Conservation (phyloP, 2,888 invertebrate species). For the Dicycla oo region DNA sequence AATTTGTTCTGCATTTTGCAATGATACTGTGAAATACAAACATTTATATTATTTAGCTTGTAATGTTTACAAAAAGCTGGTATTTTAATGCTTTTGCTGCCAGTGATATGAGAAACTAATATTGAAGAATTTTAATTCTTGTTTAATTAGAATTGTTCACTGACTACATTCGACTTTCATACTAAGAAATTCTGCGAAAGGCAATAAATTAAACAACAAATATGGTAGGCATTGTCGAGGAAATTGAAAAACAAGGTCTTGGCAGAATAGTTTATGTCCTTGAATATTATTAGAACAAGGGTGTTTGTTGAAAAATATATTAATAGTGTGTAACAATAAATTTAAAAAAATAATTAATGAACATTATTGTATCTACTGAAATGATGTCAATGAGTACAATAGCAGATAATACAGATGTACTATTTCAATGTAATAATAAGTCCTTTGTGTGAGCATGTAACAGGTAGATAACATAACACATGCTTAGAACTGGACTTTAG, state of each 20-base stretch:
- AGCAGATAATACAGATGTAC: slow-evolving; percentile 43
- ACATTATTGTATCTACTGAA: slow-evolving; percentile 23
- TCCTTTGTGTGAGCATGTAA: slow-evolving; percentile 57
- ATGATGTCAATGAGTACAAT: slow-evolving; percentile 47
- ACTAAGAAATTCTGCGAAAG: slow-evolving; percentile 37
- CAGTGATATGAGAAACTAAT: slow-evolving; percentile 30
- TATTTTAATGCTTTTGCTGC: slow-evolving; percentile 11
- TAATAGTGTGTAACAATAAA: slow-evolving; percentile 15
- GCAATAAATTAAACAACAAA: slow-evolving; percentile 21
- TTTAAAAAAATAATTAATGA: slow-evolving; percentile 7
- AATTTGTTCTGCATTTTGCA: background rate
- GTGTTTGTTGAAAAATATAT: background rate
- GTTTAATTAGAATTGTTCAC: slow-evolving; percentile 50
- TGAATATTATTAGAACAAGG: slow-evolving; percentile 44
- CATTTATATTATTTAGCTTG: background rate
- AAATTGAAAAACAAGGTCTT: slow-evolving; percentile 20
- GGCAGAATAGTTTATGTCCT: slow-evolving; percentile 31
- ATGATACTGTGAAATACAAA: background rate
- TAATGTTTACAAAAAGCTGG: slow-evolving; percentile 2
- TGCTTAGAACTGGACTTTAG: slow-evolving; percentile 49
- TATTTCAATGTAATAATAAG: slow-evolving; percentile 35
- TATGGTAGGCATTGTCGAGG: slow-evolving; percentile 9
- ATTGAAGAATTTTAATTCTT: slow-evolving; percentile 51
- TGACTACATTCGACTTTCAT: slow-evolving; percentile 50
- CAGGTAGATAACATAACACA: slow-evolving; percentile 51